Base-by-base conservation (phyloP, 2,113 vertebrate genomes). In the Amblyornis subalaris region DNA sequence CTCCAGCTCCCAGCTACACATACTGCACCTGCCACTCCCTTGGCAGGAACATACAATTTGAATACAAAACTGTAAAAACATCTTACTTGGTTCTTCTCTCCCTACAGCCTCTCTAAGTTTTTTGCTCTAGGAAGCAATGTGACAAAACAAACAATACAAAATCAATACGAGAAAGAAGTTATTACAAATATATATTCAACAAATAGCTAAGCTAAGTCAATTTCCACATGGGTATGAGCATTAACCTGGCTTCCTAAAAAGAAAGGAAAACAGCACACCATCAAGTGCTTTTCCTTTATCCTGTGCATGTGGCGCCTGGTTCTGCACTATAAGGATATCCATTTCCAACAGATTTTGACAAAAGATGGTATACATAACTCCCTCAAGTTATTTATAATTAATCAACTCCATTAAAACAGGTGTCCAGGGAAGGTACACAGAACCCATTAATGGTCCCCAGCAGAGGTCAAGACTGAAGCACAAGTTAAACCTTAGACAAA, bases 1-100 rank as follows among this genome's bases (percentile, higher is more conserved):
- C 23, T 57, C 10, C 25, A 5, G 9, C 29, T 36, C 22, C 8
- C 25, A 19, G 10, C 26, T 69, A 1, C 22, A 13, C 1, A 2
- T 4, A 8, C 50, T 54, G 2, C 5, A 26, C 21, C 25, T 21
- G 5, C 14, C 24, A 15, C 28, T 22, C 17, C 29, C 54, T 28
- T 25, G 11, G 11, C 23, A 51, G 6, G 4, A 85, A 4, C 9
- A 8, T 0, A 7, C 1, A 24, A 8, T 9, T 26, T 7, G 3
- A 35, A 28, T 3, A 2, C 14, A 58, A 36, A 4, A 35, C 0
- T 9, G 2, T 4, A 7, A 1, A 3, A 58, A 28, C 18, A 9
- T 14, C 9, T 11, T 38, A 14, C 6, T 21, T 36, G 0, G 3
- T 38, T 33, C 9, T 35, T 64, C 25, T 12, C 16, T 18, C 8